phyloP scores from a whole-genome alignment of 2,797 vertebrate species.

The Pantherophis vulpinus region DNA sequence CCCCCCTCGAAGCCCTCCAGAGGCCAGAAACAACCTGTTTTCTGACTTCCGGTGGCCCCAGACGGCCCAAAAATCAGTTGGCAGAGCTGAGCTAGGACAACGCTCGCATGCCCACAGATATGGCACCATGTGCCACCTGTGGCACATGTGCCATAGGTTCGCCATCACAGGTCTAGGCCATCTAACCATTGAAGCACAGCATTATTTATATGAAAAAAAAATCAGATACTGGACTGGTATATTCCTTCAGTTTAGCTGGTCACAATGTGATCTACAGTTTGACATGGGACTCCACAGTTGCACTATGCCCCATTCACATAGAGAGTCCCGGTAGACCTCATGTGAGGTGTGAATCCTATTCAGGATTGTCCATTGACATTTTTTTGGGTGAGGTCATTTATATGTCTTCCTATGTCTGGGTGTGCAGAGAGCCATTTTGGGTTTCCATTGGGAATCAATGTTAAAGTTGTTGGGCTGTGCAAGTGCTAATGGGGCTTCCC shows the following conservation, averaged over 20 bases:
- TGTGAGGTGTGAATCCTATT: neutral
- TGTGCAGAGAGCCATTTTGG: neutral
- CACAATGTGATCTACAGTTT: neutral
- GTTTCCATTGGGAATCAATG: neutral
- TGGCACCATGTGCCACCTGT: no score
- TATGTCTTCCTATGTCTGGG: neutral
- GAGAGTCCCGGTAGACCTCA: neutral
- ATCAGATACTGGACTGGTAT: neutral
- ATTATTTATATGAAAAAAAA: neutral
- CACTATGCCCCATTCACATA: neutral
- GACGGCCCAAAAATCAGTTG: no score
- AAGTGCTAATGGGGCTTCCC: neutral
- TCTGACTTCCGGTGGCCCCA: no score
- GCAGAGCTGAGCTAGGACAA: no score
- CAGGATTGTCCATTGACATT: neutral
- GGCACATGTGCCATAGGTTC: no score
- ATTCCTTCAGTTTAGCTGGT: neutral
- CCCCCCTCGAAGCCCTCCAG: no score
- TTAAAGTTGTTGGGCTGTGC: neutral
- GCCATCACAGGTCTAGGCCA: neutral
- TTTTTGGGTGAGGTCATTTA: neutral
- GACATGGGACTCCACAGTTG: neutral
- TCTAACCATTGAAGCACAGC: neutral
- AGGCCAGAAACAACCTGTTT: no score
- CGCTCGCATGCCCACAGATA: no score